Evolutionary conservation across 2,113 vertebrate species (phyloP).

Genomic region (Penelope pileata): DNA sequence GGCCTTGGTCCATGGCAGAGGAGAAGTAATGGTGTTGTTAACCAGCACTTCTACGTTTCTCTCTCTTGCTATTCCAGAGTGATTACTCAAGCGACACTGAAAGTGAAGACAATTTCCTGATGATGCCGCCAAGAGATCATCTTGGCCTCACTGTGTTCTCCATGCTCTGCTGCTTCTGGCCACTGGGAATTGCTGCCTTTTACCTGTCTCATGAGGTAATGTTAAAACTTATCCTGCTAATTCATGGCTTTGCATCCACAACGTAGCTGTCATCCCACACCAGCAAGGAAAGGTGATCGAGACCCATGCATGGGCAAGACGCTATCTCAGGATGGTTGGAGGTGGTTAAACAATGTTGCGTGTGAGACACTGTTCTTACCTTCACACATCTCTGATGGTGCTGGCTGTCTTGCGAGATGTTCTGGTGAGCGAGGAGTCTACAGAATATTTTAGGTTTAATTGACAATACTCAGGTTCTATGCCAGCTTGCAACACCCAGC

Average conservation of each 20-base stretch:
- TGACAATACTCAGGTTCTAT: not conserved
- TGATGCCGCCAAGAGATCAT: constrained; percentile 92
- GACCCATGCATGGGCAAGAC: not conserved
- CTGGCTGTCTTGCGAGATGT: not conserved
- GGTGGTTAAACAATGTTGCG: not conserved
- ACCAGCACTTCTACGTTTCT: not conserved
- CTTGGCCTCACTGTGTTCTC: constrained; percentile 95
- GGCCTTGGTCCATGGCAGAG: not conserved
- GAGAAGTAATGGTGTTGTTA: not conserved
- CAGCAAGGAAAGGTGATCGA: not conserved
- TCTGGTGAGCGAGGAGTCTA: not conserved
- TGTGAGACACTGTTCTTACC: not conserved
- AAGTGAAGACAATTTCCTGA: constrained; percentile 92
- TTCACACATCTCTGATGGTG: not conserved
- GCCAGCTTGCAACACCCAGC: not conserved
- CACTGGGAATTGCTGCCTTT: constrained; percentile 93
- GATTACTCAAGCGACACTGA: constrained; percentile 93
- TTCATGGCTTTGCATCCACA: not conserved
- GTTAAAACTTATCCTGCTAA: not conserved
- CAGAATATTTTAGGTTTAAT: not conserved
- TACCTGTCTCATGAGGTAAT: constrained; percentile 92
- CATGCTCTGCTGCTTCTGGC: constrained; percentile 98
- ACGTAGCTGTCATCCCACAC: not conserved
- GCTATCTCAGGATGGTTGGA: not conserved
- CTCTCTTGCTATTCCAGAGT: constrained; percentile 77